A percentile compares a stretch with the other conserved stretches of the same genome.
Evolutionary conservation across 2,113 vertebrate species (phyloP).

Genomic region (Scatophagus argus): DNA sequence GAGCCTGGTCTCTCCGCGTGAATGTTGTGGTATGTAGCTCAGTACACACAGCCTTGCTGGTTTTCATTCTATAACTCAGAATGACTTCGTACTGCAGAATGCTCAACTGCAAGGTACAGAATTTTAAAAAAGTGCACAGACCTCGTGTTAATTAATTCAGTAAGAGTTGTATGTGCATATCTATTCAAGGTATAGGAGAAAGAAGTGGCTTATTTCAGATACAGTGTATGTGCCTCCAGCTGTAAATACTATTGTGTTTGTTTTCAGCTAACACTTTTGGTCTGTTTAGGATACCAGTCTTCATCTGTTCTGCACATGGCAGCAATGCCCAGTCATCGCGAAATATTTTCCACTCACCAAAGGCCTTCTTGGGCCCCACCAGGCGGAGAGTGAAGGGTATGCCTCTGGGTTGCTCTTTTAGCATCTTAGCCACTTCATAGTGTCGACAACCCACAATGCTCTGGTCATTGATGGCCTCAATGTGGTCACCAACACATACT

Average conservation of each 20-base stretch:
- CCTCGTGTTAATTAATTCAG: neutral
- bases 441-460: constrained; percentile 98
- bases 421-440: constrained; percentile 97
- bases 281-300: neutral
- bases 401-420: constrained; percentile 92
- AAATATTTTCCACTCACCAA: constrained; percentile 85
- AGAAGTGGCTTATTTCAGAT: neutral
- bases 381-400: constrained; percentile 93
- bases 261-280: neutral
- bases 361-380: constrained; percentile 95
- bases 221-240: neutral
- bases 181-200: neutral
- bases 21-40: too few species aligned
- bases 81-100: neutral
- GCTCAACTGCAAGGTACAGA: neutral
- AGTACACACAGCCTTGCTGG: neutral
- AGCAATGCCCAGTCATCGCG: neutral
- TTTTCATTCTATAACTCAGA: neutral
- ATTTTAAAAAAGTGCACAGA: neutral
- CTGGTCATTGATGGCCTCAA: constrained; percentile 97
- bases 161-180: neutral
- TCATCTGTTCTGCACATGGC: constrained; percentile 6
- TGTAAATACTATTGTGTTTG: neutral
- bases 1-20: too few species aligned
- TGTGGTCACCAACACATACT: constrained; percentile 95